Conservation (phyloP, 1,140 invertebrate species). For the Bombyx mandarina region DNA sequence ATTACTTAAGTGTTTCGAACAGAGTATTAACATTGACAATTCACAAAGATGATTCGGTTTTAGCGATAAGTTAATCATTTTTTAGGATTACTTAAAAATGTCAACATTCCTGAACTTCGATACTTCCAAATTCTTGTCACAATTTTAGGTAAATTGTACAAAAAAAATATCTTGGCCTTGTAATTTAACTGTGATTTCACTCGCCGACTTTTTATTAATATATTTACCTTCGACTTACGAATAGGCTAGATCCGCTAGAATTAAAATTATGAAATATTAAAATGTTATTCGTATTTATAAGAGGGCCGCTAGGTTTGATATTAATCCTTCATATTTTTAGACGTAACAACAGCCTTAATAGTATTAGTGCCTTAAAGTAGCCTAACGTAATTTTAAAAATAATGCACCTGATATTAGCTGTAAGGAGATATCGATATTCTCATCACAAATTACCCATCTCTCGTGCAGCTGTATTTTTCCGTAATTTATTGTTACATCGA, state of each 20-base stretch:
- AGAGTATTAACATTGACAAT: too few relatives aligned
- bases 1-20: too few relatives aligned
- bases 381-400: slow-evolving; percentile 2
- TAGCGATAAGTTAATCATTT: too few relatives aligned
- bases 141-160: too few relatives aligned
- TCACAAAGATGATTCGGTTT: too few relatives aligned
- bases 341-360: slow-evolving; percentile 7
- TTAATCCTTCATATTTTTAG: slow-evolving; percentile 5
- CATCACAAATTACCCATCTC: slow-evolving; percentile 18
- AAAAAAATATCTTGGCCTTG: too few relatives aligned
- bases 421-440: slow-evolving; percentile 11
- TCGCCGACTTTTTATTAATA: slow-evolving; percentile 1
- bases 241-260: too few relatives aligned
- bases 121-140: too few relatives aligned
- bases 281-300: background rate
- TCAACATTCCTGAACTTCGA: too few relatives aligned
- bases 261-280: background rate
- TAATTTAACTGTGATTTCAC: too few relatives aligned
- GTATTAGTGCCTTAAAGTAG: slow-evolving; percentile 10
- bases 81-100: too few relatives aligned
- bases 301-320: slow-evolving; percentile 7
- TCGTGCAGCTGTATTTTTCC: slow-evolving; percentile 7
- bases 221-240: background rate
- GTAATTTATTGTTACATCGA: slow-evolving; percentile 43
- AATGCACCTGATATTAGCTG: slow-evolving; percentile 31